Base-by-base conservation (phyloP, 1,140 invertebrate species). In the Atta colombica region DNA sequence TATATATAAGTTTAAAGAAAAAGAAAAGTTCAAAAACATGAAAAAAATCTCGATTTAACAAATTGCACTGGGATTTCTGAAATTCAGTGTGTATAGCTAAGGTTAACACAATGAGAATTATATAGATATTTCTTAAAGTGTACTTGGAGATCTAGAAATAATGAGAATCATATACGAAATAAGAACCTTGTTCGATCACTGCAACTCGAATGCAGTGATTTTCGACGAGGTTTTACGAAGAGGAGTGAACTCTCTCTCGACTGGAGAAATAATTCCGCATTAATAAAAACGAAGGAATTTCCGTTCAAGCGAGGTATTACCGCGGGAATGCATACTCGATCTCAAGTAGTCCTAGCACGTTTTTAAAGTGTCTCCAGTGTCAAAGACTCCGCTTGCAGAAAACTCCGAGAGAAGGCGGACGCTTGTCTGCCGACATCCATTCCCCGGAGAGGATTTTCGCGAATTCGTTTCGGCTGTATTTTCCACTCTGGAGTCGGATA, bases 381-480 rank as follows among this genome's bases (percentile, higher is more conserved):
- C 89, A 90, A 88, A 90, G 88, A 90, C 72, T 85, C 58, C 16
- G 85, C 69, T 75, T 51, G 21, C 61, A 63, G 63, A 66, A 77
- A 88, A 66, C 49, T 80, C 45, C 25, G 28, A 49, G 28, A 49
- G 75, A 35, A 85, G 66, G 58, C 21, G 51, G 72, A 85, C 58
- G 80, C 61, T 31, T 53, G 25, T 25, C 53, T 14, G 53, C 72
- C 78, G 77, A 35, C 85, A 80, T 90, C 86, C 89, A 88, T 71
- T 90, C 89, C 86, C 86, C 60, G 45, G 81, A 90, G 89, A 90
- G 86, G 65, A 90, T 90, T 90, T 90, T 88, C 89, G 58, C 80
- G 89, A 90, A 90, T 90, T 90, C 89, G 89, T 90, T 90, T 90
- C 89, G 77, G 87, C 75, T 86, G 77, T 87, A 90, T 90, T 90